Conservation (phyloP, 2,797 vertebrate genomes). For the Margarornis squamiger region DNA sequence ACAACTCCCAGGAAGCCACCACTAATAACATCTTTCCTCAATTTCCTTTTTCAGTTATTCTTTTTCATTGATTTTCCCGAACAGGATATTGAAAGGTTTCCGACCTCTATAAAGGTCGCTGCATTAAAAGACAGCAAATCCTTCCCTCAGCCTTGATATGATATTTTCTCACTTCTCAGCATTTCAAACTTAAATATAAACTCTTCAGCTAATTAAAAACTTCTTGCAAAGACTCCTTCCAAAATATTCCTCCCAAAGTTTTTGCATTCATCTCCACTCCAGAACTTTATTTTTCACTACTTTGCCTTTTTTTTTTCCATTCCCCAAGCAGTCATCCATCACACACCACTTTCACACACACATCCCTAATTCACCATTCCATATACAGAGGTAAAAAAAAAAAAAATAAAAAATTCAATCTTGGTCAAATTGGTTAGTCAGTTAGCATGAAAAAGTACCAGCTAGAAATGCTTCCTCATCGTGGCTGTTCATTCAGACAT, state of each 20-base stretch:
- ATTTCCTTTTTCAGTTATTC: conserved; percentile 10
- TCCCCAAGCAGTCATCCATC: not conserved
- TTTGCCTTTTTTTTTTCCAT: not conserved
- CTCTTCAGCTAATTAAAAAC: not conserved
- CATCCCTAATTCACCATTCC: not conserved
- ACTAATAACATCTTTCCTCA: not conserved
- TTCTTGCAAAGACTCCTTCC: not conserved
- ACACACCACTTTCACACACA: not conserved
- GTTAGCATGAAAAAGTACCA: not conserved
- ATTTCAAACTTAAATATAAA: not conserved
- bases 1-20: not conserved
- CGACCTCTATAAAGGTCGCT: not conserved
- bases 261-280: not conserved
- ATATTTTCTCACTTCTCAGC: not conserved
- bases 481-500: not conserved
- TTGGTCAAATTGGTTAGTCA: not conserved
- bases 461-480: not conserved
- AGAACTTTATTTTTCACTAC: not conserved
- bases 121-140: not conserved
- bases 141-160: not conserved
- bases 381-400: not conserved
- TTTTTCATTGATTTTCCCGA: not conserved
- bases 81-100: conserved; percentile 38
- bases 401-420: not conserved
- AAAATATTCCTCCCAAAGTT: not conserved